These are phyloP conservation scores for Grammomys surdaster DNA, from an alignment of 2,113 vertebrate species.

Conservation along the genomic window DNA sequence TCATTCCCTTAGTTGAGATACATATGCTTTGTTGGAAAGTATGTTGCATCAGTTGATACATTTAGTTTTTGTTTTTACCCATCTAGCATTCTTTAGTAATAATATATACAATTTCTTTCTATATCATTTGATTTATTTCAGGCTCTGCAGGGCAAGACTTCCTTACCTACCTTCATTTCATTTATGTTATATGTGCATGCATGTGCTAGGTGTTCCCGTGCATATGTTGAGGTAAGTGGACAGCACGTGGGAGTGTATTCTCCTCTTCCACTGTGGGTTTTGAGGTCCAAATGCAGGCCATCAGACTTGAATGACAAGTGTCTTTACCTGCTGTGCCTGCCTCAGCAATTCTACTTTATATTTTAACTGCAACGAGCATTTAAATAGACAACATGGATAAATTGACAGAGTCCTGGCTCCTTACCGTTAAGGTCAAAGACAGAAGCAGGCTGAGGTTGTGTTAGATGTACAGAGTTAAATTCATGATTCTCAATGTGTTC, in stretches of 20 bases:
- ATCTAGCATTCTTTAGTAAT: neutral
- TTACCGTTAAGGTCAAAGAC: neutral
- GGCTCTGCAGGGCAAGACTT: neutral
- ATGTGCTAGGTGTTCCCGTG: no score
- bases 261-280: neutral
- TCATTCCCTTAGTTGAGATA: neutral
- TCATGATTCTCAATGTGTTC: neutral
- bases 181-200: neutral
- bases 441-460: neutral
- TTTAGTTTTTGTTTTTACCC: neutral
- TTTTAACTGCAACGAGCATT: neutral
- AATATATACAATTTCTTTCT: neutral
- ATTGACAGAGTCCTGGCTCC: neutral
- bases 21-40: neutral
- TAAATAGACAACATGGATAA: neutral
- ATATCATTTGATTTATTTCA: neutral
- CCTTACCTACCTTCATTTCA: neutral
- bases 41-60: neutral
- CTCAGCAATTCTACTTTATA: neutral
- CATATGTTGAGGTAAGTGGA: accelerated
- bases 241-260: no score
- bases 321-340: neutral
- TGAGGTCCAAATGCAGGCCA: neutral
- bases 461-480: neutral
- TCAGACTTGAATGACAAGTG: neutral